phyloP scores from a whole-genome alignment of 2,797 vertebrate genomes.

The Channallabes apus region DNA sequence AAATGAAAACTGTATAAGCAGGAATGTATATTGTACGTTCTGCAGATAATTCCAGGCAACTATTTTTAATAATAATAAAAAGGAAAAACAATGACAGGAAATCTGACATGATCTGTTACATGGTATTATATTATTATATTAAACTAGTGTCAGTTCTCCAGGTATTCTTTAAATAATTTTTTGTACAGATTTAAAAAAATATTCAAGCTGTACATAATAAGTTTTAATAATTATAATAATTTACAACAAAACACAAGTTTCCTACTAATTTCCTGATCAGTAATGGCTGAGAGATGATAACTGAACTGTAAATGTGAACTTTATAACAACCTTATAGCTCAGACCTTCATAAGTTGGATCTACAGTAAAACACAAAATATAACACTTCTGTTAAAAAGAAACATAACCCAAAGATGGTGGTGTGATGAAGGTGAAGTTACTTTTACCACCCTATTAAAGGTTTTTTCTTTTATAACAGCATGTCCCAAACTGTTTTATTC shows the following conservation, averaged over 20 bases:
- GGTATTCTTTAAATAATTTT: not conserved
- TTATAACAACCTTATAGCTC: not conserved
- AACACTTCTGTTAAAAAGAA: too few species aligned
- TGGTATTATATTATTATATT: too few species aligned
- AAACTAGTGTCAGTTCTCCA: too few species aligned
- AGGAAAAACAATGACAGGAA: not conserved
- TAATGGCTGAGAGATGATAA: not conserved
- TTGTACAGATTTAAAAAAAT: not conserved
- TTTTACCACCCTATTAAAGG: not conserved
- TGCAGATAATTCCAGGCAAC: too few species aligned
- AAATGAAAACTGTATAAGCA: too few species aligned
- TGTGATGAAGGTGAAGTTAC: not conserved
- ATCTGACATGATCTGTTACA: not conserved
- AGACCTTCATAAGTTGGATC: not conserved
- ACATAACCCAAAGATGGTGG: not conserved
- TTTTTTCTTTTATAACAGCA: not conserved
- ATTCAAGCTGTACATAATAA: not conserved
- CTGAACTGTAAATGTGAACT: not conserved
- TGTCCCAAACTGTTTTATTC: too few species aligned
- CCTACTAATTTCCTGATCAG: not conserved
- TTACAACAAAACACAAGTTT: not conserved
- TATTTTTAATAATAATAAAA: too few species aligned
- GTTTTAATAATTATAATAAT: not conserved
- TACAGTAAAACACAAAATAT: not conserved
- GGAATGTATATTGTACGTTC: too few species aligned